Percentiles rank a stretch among this genome's conserved stretches.
Conservation (phyloP, 2,797 vertebrate genomes). For the Enteromius fasciolatus region DNA sequence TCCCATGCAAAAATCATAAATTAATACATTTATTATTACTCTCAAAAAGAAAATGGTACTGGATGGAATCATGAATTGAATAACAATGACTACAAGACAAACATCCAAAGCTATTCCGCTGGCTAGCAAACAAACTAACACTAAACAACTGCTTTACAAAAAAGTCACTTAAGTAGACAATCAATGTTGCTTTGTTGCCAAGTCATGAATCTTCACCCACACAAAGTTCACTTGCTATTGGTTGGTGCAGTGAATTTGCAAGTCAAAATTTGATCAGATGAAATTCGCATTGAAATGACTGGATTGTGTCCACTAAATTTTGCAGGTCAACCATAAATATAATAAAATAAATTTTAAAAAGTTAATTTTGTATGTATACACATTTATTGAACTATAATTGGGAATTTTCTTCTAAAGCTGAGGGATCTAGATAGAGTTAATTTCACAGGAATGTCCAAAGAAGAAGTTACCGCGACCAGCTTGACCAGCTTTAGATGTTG, state of each 20-base stretch:
- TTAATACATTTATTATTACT: neutral
- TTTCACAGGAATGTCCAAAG: neutral
- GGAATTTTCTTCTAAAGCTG: neutral
- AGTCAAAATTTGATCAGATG: neutral
- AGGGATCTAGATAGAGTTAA: neutral
- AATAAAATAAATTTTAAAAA: no score
- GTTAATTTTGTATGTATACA: neutral
- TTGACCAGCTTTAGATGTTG: conserved; percentile 5
- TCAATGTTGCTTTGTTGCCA: neutral
- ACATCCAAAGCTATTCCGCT: neutral
- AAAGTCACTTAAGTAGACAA: neutral
- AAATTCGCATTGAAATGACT: neutral
- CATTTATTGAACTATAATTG: neutral
- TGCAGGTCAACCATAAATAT: no score
- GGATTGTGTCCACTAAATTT: neutral
- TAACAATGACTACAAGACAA: neutral
- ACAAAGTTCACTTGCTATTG: neutral
- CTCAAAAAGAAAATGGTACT: neutral
- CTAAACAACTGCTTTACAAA: neutral
- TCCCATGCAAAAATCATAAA: no score
- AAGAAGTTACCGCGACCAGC: neutral
- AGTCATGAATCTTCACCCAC: neutral
- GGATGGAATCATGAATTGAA: neutral
- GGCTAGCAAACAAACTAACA: neutral
- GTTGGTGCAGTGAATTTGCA: neutral